Evolutionary conservation across 2,797 vertebrate genomes (phyloP).

Genomic region (Calcarius lapponicus): DNA sequence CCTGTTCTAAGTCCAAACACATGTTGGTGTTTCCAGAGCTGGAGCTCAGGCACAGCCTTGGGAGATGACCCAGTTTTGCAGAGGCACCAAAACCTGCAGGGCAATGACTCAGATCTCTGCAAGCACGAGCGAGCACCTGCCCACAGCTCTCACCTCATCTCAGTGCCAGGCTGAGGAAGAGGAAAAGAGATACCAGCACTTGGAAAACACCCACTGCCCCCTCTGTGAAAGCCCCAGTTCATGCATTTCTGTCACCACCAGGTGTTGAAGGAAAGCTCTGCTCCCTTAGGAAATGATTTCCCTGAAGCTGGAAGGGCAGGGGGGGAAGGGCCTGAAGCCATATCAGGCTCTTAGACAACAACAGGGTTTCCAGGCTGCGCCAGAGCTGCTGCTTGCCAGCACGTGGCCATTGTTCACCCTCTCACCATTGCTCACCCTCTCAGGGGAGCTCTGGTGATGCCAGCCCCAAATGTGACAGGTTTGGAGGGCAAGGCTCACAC

Average conservation of each 20-base stretch:
- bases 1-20: neutral
- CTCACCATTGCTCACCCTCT: neutral
- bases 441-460: neutral
- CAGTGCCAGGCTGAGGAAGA: neutral
- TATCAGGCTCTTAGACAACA: neutral
- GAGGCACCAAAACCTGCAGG: neutral
- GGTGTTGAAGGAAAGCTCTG: neutral
- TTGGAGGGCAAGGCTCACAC: neutral
- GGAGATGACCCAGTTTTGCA: neutral
- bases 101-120: fast-evolving
- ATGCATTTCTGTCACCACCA: neutral
- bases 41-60: neutral
- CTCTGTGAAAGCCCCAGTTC: neutral
- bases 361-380: neutral
- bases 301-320: neutral
- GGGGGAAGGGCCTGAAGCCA: neutral
- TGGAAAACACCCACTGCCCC: neutral
- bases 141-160: fast-evolving
- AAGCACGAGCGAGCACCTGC: fast-evolving
- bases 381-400: neutral
- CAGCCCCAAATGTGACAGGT: neutral
- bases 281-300: fast-evolving
- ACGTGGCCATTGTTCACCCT: fast-evolving
- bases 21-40: neutral
- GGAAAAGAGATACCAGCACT: neutral